These are phyloP conservation scores for Acropternis orthonyx DNA, from an alignment of 2,797 vertebrate genomes.

Conservation along the genomic window DNA sequence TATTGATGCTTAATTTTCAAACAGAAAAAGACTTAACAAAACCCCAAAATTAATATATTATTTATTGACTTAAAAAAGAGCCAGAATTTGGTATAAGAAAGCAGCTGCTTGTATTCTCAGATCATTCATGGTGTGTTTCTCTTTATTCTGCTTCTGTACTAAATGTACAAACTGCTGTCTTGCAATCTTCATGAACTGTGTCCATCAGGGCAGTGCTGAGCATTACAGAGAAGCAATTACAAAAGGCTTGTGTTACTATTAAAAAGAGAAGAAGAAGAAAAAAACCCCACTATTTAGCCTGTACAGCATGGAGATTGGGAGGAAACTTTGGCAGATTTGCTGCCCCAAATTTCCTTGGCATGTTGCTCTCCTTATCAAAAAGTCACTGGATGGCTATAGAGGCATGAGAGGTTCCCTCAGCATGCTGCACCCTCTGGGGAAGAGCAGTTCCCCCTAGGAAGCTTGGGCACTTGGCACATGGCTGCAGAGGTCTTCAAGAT, in stretches of 20 bases:
- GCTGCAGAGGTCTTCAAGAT: not conserved
- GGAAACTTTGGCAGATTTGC: not conserved
- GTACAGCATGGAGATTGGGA: not conserved
- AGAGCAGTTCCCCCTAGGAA: not conserved
- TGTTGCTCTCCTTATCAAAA: not conserved
- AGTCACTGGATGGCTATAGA: not conserved
- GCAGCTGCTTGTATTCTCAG: not conserved
- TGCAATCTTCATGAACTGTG: not conserved
- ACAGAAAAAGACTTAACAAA: not conserved
- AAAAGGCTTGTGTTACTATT: not conserved
- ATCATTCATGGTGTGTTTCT: not conserved
- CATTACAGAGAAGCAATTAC: not conserved
- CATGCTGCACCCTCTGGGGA: not conserved
- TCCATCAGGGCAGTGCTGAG: not conserved
- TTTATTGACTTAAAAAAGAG: not conserved
- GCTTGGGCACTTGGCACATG: accelerated
- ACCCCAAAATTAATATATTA: not conserved
- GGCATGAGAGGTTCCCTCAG: not conserved
- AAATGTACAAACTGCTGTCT: not conserved
- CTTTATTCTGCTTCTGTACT: not conserved
- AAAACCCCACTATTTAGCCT: not conserved
- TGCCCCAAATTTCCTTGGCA: not conserved
- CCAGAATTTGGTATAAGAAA: not conserved
- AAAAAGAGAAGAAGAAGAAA: too few relatives aligned
- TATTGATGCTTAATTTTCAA: not conserved